Base-by-base conservation (phyloP, 2,888 invertebrate genomes). In the Acrobasis repandana region DNA sequence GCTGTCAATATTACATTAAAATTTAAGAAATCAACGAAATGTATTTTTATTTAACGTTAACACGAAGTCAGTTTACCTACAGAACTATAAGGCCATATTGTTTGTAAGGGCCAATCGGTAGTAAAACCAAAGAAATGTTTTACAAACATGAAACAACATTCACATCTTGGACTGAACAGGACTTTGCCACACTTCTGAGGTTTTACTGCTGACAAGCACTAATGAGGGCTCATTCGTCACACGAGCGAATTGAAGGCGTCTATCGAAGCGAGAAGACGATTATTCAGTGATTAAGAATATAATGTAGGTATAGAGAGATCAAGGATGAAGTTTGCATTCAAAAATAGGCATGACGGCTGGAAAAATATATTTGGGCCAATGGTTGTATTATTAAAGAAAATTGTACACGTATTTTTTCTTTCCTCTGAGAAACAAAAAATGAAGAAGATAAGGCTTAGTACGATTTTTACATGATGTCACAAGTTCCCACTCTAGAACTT, bases 71-170 rank as follows among this genome's bases (percentile, higher is more conserved):
- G 86, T 83, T 83, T 86, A 85, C 88, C 88, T 90, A 90, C 77
- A 79, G 77, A 84, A 86, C 88, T 92, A 91, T 92, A 92, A 92
- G 91, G 91, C 91, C 91, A 90, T 89, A 78, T 79, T 80, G 76
- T 77, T 79, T 78, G 71, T 68, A 67, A 67, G 61, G 65, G 68
- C 54, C 11, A 38, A 1, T 38, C n/a, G 5, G 10, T 20, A 54
- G 36, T 38, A 20, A 54, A 38, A 54, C 38, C 38, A 9, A 20
- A n/a, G 43, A n/a, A 43, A 4, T 14, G 54, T 38, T 18, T 15
- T 18, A 33, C 28, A 10, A 36, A 15, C 38, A 14, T 10, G 51
- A 51, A n/a, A 51, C 9, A 38, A 54, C 43, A 54, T 20, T 8
- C 54, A 20, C 54, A 20, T 38, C 14, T 38, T 38, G 16, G 36